Conservation (phyloP, 1,140 invertebrate species). For the Anadara kagoshimensis region DNA sequence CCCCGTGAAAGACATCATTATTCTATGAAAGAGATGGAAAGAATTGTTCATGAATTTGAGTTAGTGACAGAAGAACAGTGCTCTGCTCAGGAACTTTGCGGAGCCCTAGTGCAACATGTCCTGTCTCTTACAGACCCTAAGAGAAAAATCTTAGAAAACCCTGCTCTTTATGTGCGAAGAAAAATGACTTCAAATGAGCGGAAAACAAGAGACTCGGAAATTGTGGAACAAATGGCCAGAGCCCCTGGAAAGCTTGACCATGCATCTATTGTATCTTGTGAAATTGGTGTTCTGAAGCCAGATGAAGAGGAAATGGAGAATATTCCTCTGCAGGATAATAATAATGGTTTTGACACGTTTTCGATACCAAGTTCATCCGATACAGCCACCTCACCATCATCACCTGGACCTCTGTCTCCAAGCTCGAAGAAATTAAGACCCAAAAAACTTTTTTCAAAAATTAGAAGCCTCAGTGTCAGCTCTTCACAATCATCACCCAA, state of each 20-base stretch:
- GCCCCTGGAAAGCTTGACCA: conserved; percentile 96
- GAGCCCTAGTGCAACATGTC: conserved; percentile 72
- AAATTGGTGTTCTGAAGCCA: conserved; percentile 76
- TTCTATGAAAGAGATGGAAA: conserved; percentile 74
- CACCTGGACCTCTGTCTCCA: conserved; percentile 17
- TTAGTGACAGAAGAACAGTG: conserved; percentile 67
- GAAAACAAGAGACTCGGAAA: conserved; percentile 67
- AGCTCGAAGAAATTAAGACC: conserved; percentile 34
- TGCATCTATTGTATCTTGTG: conserved; percentile 89
- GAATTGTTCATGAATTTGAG: conserved; percentile 72
- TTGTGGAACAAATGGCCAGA: conserved; percentile 70
- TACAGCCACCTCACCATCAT: conserved; percentile 6
- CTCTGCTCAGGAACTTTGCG: conserved; percentile 73
- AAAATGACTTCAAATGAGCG: conserved; percentile 67
- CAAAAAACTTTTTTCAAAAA: conserved; percentile 45
- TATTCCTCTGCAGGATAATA: conserved; percentile 40
- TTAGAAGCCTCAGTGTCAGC: conserved; percentile 37
- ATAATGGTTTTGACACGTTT: conserved; percentile 6
- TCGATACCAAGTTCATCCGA: conserved; percentile 8
- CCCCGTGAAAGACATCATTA: conserved; percentile 72
- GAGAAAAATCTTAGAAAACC: conserved; percentile 72
- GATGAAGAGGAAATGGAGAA: conserved; percentile 53
- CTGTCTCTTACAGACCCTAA: conserved; percentile 70
- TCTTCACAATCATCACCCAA: conserved; percentile 32
- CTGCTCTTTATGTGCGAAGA: conserved; percentile 64